Evolutionary conservation across 2,888 invertebrate species (phyloP).

Genomic region (Alviniconcha strummeri): DNA sequence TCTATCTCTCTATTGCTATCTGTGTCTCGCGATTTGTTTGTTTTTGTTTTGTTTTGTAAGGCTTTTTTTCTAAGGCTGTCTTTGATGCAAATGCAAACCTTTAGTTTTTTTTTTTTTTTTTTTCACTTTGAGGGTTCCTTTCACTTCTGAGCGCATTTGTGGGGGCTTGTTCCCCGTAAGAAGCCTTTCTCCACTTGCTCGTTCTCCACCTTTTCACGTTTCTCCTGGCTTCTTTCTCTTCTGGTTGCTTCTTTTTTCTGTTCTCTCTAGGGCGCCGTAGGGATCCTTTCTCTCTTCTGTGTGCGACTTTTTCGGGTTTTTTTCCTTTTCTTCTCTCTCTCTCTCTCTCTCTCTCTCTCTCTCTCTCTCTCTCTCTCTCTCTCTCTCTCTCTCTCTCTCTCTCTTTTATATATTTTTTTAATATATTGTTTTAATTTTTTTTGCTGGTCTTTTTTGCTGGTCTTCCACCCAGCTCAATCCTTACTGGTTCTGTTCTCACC

Average conservation of each 20-base stretch:
- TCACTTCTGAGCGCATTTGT: not conserved
- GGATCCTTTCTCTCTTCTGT: not conserved
- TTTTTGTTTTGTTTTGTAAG: too few relatives aligned
- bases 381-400: constrained; percentile 7
- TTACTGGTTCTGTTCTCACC: too few relatives aligned
- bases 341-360: constrained; percentile 27
- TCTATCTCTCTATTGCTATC: not conserved
- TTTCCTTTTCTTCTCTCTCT: not conserved
- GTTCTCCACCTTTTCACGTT: not conserved
- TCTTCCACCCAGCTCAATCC: too few relatives aligned
- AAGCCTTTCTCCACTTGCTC: not conserved
- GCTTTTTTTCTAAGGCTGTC: too few relatives aligned
- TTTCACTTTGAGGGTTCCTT: not conserved
- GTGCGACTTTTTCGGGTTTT: too few relatives aligned
- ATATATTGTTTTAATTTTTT: too few relatives aligned
- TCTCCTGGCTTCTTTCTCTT: not conserved
- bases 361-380: constrained; percentile 26
- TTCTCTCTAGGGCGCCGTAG: not conserved
- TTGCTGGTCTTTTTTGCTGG: too few relatives aligned
- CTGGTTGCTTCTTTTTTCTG: not conserved
- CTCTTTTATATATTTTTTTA: not conserved
- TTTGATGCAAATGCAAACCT: not conserved
- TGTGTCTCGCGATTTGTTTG: not conserved
- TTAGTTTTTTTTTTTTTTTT: too few relatives aligned
- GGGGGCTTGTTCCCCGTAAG: not conserved